These are phyloP conservation scores for Setophaga coronata DNA, from an alignment of 2,113 vertebrate species.

Conservation along the genomic window DNA sequence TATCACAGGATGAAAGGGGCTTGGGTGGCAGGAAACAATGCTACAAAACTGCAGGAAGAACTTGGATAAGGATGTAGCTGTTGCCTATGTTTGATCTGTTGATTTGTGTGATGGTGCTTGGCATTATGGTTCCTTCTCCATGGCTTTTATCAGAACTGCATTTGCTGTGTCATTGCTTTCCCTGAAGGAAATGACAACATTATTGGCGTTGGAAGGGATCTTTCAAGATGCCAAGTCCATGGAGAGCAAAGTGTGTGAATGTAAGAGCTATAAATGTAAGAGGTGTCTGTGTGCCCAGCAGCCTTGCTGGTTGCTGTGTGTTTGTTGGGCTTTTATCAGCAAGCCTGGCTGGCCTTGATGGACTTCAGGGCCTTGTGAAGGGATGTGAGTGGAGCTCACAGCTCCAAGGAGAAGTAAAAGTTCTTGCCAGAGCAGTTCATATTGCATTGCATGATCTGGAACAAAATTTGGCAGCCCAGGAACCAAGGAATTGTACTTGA, in stretches of 20 bases:
- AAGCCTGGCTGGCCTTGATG: neutral
- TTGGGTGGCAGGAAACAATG: neutral
- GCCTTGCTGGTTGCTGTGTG: neutral
- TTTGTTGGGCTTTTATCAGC: neutral
- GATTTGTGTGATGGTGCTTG: neutral
- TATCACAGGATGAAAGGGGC: neutral
- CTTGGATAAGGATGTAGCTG: neutral
- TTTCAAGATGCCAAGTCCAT: fast-evolving
- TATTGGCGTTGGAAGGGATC: neutral
- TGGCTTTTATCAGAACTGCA: neutral
- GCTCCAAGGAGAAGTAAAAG: neutral
- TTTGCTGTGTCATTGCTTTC: neutral
- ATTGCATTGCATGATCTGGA: fast-evolving
- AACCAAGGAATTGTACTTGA: neutral
- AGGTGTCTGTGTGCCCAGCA: neutral
- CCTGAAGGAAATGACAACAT: neutral
- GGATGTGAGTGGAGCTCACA: neutral
- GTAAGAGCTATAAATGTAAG: neutral
- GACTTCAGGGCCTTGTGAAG: neutral
- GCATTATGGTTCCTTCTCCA: neutral
- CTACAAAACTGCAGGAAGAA: fast-evolving
- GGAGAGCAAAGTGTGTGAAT: too few relatives aligned
- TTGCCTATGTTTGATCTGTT: neutral
- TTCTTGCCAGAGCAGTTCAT: neutral
- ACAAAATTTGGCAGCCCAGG: too few relatives aligned